These are phyloP conservation scores for Columba livia DNA, from an alignment of 2,113 vertebrate species.

Conservation along the genomic window DNA sequence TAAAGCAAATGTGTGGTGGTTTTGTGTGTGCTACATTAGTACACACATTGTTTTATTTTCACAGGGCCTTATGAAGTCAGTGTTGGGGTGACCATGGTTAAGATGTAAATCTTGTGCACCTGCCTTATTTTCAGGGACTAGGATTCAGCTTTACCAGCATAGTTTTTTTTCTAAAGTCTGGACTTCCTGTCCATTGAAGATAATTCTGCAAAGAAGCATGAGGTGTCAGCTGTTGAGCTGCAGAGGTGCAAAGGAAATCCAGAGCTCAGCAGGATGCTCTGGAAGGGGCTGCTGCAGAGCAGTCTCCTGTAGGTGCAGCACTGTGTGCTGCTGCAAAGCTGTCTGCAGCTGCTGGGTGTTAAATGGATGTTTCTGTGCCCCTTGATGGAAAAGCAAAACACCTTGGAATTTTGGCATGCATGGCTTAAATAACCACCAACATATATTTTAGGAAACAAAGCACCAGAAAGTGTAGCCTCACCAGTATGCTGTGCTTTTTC, in stretches of 20 bases:
- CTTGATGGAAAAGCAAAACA: background rate
- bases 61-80: background rate
- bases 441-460: background rate
- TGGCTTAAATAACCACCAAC: background rate
- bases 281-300: background rate
- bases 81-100: background rate
- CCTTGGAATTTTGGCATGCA: background rate
- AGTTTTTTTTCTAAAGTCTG: background rate
- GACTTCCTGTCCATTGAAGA: background rate
- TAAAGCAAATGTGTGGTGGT: accelerated
- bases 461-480: background rate
- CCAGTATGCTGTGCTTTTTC: background rate
- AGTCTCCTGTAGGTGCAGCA: background rate
- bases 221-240: background rate
- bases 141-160: background rate
- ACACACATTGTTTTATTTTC: background rate
- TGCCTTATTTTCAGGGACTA: background rate
- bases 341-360: background rate
- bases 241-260: background rate
- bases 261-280: background rate
- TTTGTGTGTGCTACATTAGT: background rate
- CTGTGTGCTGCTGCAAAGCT: background rate
- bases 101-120: background rate
- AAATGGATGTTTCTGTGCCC: background rate
- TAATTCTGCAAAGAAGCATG: background rate